Conservation (phyloP, 2,113 vertebrate species). For the Gasterosteus nipponicus region DNA sequence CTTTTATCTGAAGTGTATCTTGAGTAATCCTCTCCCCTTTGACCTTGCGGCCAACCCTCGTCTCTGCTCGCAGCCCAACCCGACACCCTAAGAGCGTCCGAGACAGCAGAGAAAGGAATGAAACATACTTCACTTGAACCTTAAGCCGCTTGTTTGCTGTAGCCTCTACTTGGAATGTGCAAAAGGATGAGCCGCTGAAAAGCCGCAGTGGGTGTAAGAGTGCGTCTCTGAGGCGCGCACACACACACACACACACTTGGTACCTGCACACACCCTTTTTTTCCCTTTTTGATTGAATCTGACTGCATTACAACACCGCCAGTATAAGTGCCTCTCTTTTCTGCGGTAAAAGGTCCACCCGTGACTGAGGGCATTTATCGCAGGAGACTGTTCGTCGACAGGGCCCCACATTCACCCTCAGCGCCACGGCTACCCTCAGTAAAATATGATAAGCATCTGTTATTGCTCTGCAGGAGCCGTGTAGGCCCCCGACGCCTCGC, state of each 20-base stretch:
- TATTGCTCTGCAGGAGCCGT: constrained; percentile 67
- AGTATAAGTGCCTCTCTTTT: constrained; percentile 37
- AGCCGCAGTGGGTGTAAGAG: constrained; percentile 60
- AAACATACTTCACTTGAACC: constrained; percentile 72
- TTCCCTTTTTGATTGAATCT: constrained; percentile 4
- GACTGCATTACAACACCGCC: constrained; percentile 19
- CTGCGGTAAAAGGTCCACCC: constrained; percentile 39
- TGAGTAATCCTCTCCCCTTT: constrained; percentile 68
- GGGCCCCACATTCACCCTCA: constrained; percentile 42
- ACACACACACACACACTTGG: constrained; percentile 13
- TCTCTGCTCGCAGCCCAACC: constrained; percentile 35
- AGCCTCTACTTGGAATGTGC: constrained; percentile 74
- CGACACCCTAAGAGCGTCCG: constrained; percentile 25
- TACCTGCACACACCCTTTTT: constrained; percentile 18
- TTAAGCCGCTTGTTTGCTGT: constrained; percentile 76
- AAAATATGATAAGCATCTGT: constrained; percentile 77
- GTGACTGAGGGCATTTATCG: constrained; percentile 63
- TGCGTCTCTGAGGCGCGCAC: constrained; percentile 35
- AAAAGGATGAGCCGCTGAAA: constrained; percentile 69
- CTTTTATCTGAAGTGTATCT: constrained; percentile 75
- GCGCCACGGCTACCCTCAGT: constrained; percentile 48
- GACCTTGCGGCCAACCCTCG: constrained; percentile 64
- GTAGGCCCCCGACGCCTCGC: constrained; percentile 60
- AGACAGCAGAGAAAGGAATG: constrained; percentile 54
- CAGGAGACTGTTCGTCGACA: constrained; percentile 41